Base-by-base conservation (phyloP, 35 echinoderm and acorn worm species). In the Nesometra sesokonis region DNA sequence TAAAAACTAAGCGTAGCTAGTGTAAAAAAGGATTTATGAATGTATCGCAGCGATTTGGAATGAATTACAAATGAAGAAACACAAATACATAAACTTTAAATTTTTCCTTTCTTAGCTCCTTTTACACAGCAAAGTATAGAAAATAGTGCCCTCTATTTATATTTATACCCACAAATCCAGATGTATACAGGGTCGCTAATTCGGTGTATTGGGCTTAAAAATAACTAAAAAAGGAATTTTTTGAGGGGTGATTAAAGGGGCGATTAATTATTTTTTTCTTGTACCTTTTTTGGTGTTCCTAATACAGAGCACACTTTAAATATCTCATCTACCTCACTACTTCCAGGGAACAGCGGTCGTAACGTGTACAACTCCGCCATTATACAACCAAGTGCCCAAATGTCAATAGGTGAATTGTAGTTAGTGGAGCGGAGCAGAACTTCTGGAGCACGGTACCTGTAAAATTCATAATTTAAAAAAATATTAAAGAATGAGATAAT, bases 271-370 rank as follows among this genome's bases (percentile, higher is more conserved):
- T 36, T 3, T 30, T 32, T 81, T 4, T 31, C 79, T 35, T 34
- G 79, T 77, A 95, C 94, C 94, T 89, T 92, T 82, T 82, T 92
- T 57, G 94, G 94, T 78, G 94, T 96, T 86, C 94, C 90, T 27
- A 96, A 43, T 8, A 96, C 85, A 15, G 94, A 86, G 77, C 87
- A 92, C 32, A 96, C 92, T 81, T 91, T 96, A 83, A 96, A 96
- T 11, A 96, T 96, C 83, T 96, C 94, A 92, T 96, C 94, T 15
- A 96, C 57, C 78, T 96, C 94, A 85, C 94, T 96, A 85, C 80
- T 96, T 0, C 94, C 90, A 17, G 94, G 94, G 77, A 96, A 96
- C 19, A 96, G 77, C 7, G 90, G 90, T 17, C 90, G 77, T 29
- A 94, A 86, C 13, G 93, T 94, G 78, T 96, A 96, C 4, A 96